These are phyloP conservation scores for Phrynocephalus vlangalii DNA, from an alignment of 2,797 vertebrate genomes.

Conservation along the genomic window DNA sequence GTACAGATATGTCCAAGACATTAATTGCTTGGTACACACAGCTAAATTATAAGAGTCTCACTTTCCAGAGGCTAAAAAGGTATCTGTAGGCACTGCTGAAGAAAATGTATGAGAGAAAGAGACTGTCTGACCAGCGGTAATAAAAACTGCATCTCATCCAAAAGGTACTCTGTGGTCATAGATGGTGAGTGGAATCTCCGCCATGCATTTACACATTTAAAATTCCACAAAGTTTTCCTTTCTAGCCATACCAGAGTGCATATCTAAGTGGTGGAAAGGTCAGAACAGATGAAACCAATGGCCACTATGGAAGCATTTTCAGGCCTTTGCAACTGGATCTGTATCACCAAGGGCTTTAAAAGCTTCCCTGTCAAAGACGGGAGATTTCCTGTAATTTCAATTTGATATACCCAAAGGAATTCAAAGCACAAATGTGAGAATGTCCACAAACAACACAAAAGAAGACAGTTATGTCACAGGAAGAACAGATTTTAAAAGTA, in stretches of 20 bases:
- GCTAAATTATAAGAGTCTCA: conserved; percentile 71
- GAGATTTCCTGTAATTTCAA: conserved; percentile 71
- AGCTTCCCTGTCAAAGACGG: conserved; percentile 64
- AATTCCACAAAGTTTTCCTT: conserved; percentile 77
- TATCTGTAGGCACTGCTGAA: conserved; percentile 64
- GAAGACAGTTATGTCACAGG: conserved; percentile 18
- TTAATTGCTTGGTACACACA: conserved; percentile 70
- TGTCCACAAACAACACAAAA: conserved; percentile 50
- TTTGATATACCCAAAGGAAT: conserved; percentile 63
- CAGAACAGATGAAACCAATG: conserved; percentile 73
- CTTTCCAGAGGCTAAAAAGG: conserved; percentile 66
- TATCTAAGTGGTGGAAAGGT: conserved; percentile 69
- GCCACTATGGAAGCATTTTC: conserved; percentile 64
- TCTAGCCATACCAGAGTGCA: conserved; percentile 66
- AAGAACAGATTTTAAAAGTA: background rate
- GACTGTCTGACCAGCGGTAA: conserved; percentile 73
- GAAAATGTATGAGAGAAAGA: conserved; percentile 63
- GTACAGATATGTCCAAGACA: conserved; percentile 52
- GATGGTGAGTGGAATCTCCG: conserved; percentile 67
- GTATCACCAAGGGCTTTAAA: conserved; percentile 72
- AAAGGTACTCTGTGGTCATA: conserved; percentile 73
- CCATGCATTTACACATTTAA: conserved; percentile 75
- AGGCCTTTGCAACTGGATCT: conserved; percentile 63
- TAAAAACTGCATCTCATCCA: conserved; percentile 75
- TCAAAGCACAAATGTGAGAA: conserved; percentile 42